Evolutionary conservation across 2,888 invertebrate genomes (phyloP).

Genomic region (Ornithoptera priamus): DNA sequence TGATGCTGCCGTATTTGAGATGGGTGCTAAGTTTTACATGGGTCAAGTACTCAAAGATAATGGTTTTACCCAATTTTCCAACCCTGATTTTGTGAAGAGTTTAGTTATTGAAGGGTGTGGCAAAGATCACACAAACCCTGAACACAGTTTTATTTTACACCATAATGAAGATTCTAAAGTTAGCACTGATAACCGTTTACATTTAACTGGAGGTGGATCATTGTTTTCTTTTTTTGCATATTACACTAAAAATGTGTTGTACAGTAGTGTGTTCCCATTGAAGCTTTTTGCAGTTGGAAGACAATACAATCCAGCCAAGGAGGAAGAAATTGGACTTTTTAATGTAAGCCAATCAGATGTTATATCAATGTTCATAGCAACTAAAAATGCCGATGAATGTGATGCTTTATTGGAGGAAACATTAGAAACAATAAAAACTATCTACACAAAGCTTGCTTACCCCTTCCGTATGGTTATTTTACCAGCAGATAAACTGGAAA

Average conservation of each 20-base stretch:
- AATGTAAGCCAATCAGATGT: conserved; percentile 85
- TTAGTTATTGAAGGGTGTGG: conserved; percentile 88
- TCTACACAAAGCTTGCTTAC: conserved; percentile 83
- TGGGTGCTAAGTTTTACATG: conserved; percentile 79
- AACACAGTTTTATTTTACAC: conserved; percentile 80
- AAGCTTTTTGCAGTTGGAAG: conserved; percentile 86
- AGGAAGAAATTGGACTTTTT: conserved; percentile 78
- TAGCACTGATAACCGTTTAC: conserved; percentile 80
- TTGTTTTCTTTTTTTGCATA: conserved; percentile 87
- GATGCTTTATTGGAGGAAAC: conserved; percentile 79
- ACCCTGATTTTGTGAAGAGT: conserved; percentile 89
- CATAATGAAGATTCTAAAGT: conserved; percentile 77
- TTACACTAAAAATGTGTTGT: conserved; percentile 83
- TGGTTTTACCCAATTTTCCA: conserved; percentile 84
- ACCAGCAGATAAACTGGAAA: conserved; percentile 81
- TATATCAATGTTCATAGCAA: conserved; percentile 83
- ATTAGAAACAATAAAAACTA: conserved; percentile 68
- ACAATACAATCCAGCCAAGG: conserved; percentile 79
- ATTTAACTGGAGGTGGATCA: conserved; percentile 88
- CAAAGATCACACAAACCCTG: conserved; percentile 75
- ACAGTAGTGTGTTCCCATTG: conserved; percentile 83
- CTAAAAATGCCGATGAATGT: conserved; percentile 69
- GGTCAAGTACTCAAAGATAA: conserved; percentile 60
- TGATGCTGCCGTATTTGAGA: conserved; percentile 86
- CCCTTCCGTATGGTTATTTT: conserved; percentile 84